These are phyloP conservation scores for Ictalurus furcatus DNA, from an alignment of 2,113 vertebrate species.

Conservation along the genomic window DNA sequence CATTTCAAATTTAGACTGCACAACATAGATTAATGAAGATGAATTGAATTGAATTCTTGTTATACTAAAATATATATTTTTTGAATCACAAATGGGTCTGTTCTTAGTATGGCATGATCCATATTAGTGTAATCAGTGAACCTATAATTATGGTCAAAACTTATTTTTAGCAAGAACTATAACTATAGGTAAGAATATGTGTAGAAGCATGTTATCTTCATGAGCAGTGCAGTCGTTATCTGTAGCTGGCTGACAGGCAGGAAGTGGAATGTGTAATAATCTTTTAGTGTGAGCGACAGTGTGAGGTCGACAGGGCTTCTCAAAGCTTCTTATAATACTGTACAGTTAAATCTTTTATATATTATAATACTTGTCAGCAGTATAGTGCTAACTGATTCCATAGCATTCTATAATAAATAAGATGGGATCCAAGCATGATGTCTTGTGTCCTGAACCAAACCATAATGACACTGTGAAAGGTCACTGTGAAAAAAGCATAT, in stretches of 20 bases:
- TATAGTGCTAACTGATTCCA: not conserved
- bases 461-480: not conserved
- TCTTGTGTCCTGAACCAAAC: not conserved
- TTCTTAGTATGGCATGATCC: not conserved
- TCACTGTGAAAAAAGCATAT: not conserved
- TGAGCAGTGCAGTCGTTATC: not conserved
- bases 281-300: not conserved
- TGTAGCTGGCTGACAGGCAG: not conserved
- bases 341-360: not conserved
- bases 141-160: not conserved
- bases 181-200: not conserved
- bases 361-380: not conserved
- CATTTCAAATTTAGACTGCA: not conserved
- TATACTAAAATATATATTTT: not conserved
- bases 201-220: not conserved
- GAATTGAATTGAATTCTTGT: not conserved
- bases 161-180: not conserved
- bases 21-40: not conserved
- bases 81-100: not conserved
- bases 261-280: not conserved
- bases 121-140: not conserved
- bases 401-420: not conserved
- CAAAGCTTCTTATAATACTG: constrained; percentile 30
- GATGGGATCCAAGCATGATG: not conserved
- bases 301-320: not conserved